Conservation (phyloP, 2,113 vertebrate genomes). For the Leucopsar rothschildi region DNA sequence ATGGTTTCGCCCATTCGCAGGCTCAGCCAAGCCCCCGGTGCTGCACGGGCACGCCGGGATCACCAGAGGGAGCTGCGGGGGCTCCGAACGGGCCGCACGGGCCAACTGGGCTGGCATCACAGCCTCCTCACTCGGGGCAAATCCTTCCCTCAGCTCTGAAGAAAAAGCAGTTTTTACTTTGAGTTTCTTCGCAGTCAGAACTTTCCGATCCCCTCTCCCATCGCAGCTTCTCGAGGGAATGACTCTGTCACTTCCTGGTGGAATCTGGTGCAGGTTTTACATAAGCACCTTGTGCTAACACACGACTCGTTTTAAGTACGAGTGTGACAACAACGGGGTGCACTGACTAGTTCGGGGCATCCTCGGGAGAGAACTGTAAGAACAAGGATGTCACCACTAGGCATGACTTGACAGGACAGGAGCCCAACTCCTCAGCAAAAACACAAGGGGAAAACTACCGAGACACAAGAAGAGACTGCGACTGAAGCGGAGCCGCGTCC, state of each 20-base stretch:
- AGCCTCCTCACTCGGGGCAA: background rate
- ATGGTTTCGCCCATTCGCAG: fast-evolving
- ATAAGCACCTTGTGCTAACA: background rate
- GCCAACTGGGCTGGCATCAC: background rate
- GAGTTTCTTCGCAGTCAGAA: background rate
- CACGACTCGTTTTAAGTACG: background rate
- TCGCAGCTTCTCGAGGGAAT: background rate
- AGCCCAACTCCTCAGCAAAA: background rate
- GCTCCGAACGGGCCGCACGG: background rate
- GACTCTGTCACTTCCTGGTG: background rate
- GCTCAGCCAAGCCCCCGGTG: background rate
- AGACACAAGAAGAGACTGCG: background rate
- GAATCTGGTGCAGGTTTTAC: background rate
- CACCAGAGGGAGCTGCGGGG: conserved; percentile 65
- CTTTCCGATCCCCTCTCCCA: background rate
- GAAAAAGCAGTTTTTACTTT: background rate
- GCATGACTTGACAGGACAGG: background rate
- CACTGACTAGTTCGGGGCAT: background rate
- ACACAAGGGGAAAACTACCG: background rate
- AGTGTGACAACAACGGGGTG: background rate
- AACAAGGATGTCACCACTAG: background rate
- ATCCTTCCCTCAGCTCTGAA: background rate
- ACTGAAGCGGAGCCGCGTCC: background rate
- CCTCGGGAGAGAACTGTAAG: background rate
- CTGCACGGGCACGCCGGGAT: conserved; percentile 19